Percentiles rank a stretch among this genome's conserved stretches.
phyloP scores from a whole-genome alignment of 1,140 invertebrate genomes.

The Drosophila orena region DNA sequence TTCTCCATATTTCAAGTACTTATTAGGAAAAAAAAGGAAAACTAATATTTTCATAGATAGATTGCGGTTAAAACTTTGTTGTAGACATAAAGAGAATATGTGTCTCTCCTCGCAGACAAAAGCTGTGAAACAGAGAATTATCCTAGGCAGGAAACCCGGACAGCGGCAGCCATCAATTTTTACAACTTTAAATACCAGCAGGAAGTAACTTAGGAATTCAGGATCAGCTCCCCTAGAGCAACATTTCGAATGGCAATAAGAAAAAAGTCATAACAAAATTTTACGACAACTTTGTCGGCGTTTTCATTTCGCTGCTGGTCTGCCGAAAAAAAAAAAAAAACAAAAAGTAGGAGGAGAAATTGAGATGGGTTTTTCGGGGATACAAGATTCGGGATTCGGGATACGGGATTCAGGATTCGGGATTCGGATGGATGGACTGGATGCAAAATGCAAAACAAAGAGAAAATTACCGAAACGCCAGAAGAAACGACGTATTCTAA shows the following conservation, averaged over 20 bases:
- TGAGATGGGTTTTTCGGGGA: not conserved
- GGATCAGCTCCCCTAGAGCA: conserved; percentile 37
- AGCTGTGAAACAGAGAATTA: not conserved
- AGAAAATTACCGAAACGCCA: conserved; percentile 61
- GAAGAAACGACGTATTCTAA: conserved; percentile 58
- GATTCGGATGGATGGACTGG: conserved; percentile 12
- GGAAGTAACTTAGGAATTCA: conserved; percentile 68
- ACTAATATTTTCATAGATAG: not conserved
- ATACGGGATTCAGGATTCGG: not conserved
- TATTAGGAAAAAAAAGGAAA: not conserved
- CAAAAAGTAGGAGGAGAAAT: not conserved
- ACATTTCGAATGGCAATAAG: conserved; percentile 76
- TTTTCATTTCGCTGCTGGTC: conserved; percentile 54
- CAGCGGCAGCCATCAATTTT: conserved; percentile 67
- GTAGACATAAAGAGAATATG: not conserved
- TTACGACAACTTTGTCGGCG: conserved; percentile 81
- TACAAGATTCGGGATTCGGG: conserved; percentile 1
- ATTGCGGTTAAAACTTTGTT: not conserved
- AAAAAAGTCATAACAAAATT: conserved; percentile 83
- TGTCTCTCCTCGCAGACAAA: not conserved
- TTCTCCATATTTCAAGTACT: too few species aligned
- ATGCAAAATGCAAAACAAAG: conserved; percentile 79
- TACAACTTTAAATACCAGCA: conserved; percentile 81
- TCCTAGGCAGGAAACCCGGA: conserved; percentile 17
- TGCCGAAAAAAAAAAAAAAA: not conserved